phyloP scores from a whole-genome alignment of 1,140 invertebrate species.

The Teleogryllus occipitalis region DNA sequence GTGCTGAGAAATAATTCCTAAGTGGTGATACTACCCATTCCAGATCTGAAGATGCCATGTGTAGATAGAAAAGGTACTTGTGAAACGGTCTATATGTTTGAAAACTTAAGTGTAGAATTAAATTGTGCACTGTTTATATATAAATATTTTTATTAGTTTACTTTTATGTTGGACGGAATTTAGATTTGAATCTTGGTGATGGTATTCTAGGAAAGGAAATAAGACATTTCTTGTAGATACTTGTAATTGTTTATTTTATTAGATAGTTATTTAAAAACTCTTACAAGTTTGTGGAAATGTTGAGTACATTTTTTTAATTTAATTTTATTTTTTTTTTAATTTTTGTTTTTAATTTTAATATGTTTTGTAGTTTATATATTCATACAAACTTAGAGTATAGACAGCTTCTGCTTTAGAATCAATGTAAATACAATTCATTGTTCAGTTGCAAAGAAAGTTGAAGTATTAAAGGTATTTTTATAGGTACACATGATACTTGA shows the following conservation, averaged over 20 bases:
- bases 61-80: not conserved
- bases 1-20: not conserved
- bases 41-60: conserved; percentile 3
- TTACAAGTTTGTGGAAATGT: not conserved
- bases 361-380: not conserved
- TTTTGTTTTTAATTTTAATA: not conserved
- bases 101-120: not conserved
- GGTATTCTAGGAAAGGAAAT: not conserved
- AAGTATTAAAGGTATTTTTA: not conserved
- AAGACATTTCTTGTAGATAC: not conserved
- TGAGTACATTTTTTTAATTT: not conserved
- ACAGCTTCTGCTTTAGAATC: not conserved
- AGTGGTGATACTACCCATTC: not conserved
- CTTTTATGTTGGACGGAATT: not conserved
- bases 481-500: not conserved
- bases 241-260: not conserved
- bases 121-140: conserved; percentile 5
- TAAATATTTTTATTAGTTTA: not conserved
- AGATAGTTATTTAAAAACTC: not conserved
- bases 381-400: not conserved
- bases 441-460: not conserved
- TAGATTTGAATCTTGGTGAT: not conserved
- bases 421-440: not conserved
- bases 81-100: not conserved
- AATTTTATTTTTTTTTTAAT: not conserved